These are phyloP conservation scores for Drosophila testacea DNA, from an alignment of 2,888 invertebrate genomes.

Conservation along the genomic window DNA sequence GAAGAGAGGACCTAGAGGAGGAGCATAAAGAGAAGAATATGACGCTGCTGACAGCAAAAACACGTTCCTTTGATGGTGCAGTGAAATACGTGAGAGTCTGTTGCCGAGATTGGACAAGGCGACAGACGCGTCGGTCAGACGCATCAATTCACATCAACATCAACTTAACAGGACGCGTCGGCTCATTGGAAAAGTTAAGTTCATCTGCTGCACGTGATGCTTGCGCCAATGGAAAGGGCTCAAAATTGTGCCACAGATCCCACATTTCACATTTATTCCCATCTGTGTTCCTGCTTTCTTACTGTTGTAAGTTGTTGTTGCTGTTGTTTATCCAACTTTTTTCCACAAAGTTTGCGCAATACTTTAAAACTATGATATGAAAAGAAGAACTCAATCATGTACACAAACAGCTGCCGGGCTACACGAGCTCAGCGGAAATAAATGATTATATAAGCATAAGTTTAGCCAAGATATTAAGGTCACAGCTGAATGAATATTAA, in stretches of 20 bases:
- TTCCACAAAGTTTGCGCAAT: constrained; percentile 24
- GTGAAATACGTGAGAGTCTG: constrained; percentile 64
- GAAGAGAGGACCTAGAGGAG: not conserved
- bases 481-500: constrained; percentile 2
- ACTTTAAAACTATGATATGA: constrained; percentile 39
- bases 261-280: not conserved
- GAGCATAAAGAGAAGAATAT: not conserved
- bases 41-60: constrained; percentile 38
- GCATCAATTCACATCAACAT: constrained; percentile 66
- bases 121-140: constrained; percentile 24
- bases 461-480: constrained; percentile 3
- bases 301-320: not conserved
- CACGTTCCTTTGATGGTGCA: constrained; percentile 61
- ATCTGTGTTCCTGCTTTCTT: constrained; percentile 3
- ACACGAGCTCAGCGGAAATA: constrained; percentile 16
- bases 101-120: constrained; percentile 47
- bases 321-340: constrained; percentile 11
- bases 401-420: constrained; percentile 38
- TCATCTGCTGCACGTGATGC: constrained; percentile 67
- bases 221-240: constrained; percentile 29
- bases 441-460: constrained; percentile 30
- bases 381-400: constrained; percentile 49
- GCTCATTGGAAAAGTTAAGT: constrained; percentile 70
- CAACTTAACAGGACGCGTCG: constrained; percentile 53
- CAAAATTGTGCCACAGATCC: not conserved